Evolutionary conservation across 2,113 vertebrate species (phyloP).

Genomic region (Ctenodactylus gundi): DNA sequence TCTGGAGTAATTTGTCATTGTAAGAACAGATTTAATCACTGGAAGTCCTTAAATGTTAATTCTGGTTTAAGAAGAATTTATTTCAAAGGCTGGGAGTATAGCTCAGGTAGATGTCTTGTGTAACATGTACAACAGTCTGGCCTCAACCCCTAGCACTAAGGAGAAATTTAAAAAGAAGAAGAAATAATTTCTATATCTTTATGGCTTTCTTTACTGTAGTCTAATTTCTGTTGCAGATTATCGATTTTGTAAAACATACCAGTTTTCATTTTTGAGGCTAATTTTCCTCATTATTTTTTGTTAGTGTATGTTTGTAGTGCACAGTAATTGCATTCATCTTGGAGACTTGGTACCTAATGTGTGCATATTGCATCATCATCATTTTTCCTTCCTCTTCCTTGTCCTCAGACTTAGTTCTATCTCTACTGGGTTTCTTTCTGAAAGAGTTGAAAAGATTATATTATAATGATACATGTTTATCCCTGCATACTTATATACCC

Average conservation of each 20-base stretch:
- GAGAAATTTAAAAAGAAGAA: no score
- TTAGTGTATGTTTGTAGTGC: no score
- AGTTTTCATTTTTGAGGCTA: conserved; percentile 40
- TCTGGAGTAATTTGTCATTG: conserved; percentile 42
- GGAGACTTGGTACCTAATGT: no score
- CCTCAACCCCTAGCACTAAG: not conserved
- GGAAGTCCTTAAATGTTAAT: conserved; percentile 39
- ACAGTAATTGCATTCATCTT: no score
- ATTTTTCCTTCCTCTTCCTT: no score
- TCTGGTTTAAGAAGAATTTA: conserved; percentile 21
- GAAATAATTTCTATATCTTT: not conserved
- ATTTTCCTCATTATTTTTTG: no score
- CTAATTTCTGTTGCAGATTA: conserved; percentile 23
- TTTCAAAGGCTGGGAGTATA: not conserved
- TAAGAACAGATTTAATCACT: conserved; percentile 21
- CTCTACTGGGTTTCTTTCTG: no score
- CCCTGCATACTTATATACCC: no score
- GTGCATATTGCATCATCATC: no score
- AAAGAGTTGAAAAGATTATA: no score
- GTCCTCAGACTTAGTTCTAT: no score
- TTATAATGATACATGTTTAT: no score
- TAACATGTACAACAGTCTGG: not conserved
- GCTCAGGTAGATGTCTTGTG: not conserved
- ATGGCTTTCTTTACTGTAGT: not conserved
- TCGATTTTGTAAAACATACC: not conserved